Evolutionary conservation across 1,140 invertebrate genomes (phyloP).

Genomic region (Periplaneta americana): DNA sequence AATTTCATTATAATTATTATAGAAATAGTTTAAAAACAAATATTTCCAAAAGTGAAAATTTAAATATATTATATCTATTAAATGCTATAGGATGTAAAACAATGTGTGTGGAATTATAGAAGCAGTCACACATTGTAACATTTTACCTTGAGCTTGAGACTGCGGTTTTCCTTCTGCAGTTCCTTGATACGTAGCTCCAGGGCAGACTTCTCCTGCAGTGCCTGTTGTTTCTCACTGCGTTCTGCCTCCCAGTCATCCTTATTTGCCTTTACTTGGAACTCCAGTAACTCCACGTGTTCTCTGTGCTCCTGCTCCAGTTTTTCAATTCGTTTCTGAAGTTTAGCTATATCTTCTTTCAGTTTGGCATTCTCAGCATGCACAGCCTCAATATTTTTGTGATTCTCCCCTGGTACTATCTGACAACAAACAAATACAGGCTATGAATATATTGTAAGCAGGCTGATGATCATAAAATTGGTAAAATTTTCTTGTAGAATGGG

Average conservation of each 20-base stretch:
- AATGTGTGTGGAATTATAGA: too few relatives aligned
- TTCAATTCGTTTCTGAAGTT: neutral
- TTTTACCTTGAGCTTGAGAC: constrained; percentile 17
- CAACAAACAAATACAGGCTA: too few relatives aligned
- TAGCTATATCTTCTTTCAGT: constrained; percentile 7
- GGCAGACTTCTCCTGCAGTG: constrained; percentile 21
- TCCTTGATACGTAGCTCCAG: neutral
- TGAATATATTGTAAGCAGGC: too few relatives aligned
- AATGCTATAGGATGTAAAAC: too few relatives aligned
- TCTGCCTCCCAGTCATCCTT: constrained; percentile 31
- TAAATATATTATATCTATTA: too few relatives aligned
- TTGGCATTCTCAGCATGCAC: neutral
- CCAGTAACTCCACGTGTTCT: constrained; percentile 20
- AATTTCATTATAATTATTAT: too few relatives aligned
- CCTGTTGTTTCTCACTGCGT: constrained; percentile 26
- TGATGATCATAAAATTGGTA: too few relatives aligned
- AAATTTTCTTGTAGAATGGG: too few relatives aligned
- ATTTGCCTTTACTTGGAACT: constrained; percentile 26
- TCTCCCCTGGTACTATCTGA: neutral
- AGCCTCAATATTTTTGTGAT: neutral
- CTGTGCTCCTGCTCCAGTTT: constrained; percentile 18
- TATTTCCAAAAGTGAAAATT: too few relatives aligned
- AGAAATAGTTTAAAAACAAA: too few relatives aligned
- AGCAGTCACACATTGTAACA: too few relatives aligned
- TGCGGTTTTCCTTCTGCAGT: constrained; percentile 12